Evolutionary conservation across 1,140 invertebrate genomes (phyloP).

Genomic region (Drosophila lini): DNA sequence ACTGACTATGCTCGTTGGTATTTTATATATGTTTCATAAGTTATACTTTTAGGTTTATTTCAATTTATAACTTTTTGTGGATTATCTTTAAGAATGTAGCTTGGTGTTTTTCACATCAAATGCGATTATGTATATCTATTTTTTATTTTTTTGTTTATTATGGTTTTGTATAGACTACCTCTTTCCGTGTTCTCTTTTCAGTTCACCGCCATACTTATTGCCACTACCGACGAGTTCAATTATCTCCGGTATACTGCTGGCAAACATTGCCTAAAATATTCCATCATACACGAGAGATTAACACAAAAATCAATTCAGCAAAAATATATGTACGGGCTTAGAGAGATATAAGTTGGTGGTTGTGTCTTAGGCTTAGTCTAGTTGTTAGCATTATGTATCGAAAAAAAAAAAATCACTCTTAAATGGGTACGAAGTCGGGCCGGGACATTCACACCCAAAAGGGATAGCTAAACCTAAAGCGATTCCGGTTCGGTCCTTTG

Average conservation of each 20-base stretch:
- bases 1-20: slow-evolving; percentile 19
- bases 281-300: slow-evolving; percentile 58
- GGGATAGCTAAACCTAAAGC: slow-evolving; percentile 56
- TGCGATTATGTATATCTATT: slow-evolving; percentile 56
- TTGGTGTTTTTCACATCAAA: slow-evolving; percentile 59
- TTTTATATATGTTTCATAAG: slow-evolving; percentile 48
- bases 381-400: slow-evolving; percentile 37
- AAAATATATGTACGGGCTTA: slow-evolving; percentile 55
- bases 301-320: slow-evolving; percentile 65
- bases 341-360: slow-evolving; percentile 27
- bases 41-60: slow-evolving; percentile 42
- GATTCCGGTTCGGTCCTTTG: slow-evolving; percentile 23
- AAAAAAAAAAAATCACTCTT: slow-evolving; percentile 10
- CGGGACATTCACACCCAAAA: slow-evolving; percentile 61
- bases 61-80: slow-evolving; percentile 47
- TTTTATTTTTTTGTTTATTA: slow-evolving; percentile 49
- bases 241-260: slow-evolving; percentile 99
- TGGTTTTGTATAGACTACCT: slow-evolving; percentile 89
- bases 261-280: slow-evolving; percentile 95
- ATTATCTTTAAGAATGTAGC: slow-evolving; percentile 57
- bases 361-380: slow-evolving; percentile 56
- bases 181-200: slow-evolving; percentile 99
- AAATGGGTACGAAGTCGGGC: slow-evolving; percentile 37
- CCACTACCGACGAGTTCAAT: slow-evolving; percentile 99
- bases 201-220: slow-evolving; percentile 98